Percentiles rank a stretch among this genome's conserved stretches.
Evolutionary conservation across 1,140 invertebrate species (phyloP).

Genomic region (Drosophila nasuta): DNA sequence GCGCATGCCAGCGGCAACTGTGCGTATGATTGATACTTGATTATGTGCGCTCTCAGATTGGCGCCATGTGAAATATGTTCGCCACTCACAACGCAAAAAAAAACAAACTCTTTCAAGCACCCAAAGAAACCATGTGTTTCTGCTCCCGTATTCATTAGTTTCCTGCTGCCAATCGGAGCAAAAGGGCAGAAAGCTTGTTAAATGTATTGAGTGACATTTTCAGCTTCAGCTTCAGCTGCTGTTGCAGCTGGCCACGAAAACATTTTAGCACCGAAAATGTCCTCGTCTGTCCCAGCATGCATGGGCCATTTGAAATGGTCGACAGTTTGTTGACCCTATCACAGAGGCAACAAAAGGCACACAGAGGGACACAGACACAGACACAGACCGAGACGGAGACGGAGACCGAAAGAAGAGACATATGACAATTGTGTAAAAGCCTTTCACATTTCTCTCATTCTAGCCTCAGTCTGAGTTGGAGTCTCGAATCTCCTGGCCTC

Average conservation of each 20-base stretch:
- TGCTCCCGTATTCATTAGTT: slow-evolving; percentile 30
- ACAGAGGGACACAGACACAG: neutral
- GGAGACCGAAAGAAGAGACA: slow-evolving; percentile 1
- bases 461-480: neutral
- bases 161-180: slow-evolving; percentile 1
- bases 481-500: neutral
- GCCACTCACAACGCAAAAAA: neutral
- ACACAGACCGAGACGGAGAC: slow-evolving; percentile 11
- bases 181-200: slow-evolving; percentile 23
- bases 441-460: slow-evolving; percentile 11
- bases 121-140: neutral
- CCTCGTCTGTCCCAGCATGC: slow-evolving; percentile 20
- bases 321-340: slow-evolving; percentile 53
- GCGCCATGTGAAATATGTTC: slow-evolving; percentile 12
- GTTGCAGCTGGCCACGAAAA: slow-evolving; percentile 22
- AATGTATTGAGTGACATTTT: slow-evolving; percentile 38
- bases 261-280: slow-evolving; percentile 9
- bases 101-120: slow-evolving; percentile 3
- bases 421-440: slow-evolving; percentile 45
- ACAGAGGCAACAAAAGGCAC: slow-evolving; percentile 16
- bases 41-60: slow-evolving; percentile 34
- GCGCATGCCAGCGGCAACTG: slow-evolving; percentile 14
- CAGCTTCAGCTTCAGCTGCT: neutral
- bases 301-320: slow-evolving; percentile 37
- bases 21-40: slow-evolving; percentile 64